phyloP scores from a whole-genome alignment of 2,888 invertebrate genomes.

The Incurvaria masculella region DNA sequence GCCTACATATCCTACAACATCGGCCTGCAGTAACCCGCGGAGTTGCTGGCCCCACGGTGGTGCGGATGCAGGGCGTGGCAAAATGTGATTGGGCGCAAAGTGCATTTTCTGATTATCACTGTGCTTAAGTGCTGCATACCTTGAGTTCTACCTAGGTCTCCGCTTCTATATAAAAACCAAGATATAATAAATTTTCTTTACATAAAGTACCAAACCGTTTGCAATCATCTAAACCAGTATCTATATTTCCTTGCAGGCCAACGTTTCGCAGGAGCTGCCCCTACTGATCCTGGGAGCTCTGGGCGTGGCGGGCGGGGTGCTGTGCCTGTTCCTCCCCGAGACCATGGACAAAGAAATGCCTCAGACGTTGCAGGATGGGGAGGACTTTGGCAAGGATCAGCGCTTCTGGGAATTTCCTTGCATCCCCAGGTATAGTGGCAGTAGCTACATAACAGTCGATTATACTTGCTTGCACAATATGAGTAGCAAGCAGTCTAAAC shows the following conservation, averaged over 20 bases:
- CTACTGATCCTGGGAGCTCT: conserved; percentile 74
- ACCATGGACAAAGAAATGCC: conserved; percentile 83
- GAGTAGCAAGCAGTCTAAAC: too few species aligned
- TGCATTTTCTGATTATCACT: too few species aligned
- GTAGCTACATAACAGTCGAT: background rate
- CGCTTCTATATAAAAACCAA: too few species aligned
- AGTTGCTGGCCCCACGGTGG: conserved; percentile 83
- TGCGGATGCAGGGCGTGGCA: conserved; percentile 83
- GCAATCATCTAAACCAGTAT: conserved; percentile 2
- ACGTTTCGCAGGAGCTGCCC: conserved; percentile 68
- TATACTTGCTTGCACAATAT: background rate
- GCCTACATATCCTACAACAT: conserved; percentile 90
- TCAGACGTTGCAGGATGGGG: conserved; percentile 82
- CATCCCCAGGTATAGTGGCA: conserved; percentile 55
- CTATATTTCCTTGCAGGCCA: conserved; percentile 50
- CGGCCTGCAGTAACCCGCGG: conserved; percentile 85
- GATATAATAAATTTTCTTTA: too few species aligned
- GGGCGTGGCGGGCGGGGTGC: conserved; percentile 69
- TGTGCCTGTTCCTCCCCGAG: conserved; percentile 81
- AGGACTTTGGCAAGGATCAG: conserved; percentile 78
- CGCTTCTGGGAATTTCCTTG: conserved; percentile 81
- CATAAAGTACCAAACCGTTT: background rate
- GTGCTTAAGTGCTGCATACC: too few species aligned
- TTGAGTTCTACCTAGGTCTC: too few species aligned
- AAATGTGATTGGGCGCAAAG: too few species aligned